Evolutionary conservation across 2,797 vertebrate genomes (phyloP), one percentile per base, ranked within the genome.

Genomic region (Phalloptychus januarius): DNA sequence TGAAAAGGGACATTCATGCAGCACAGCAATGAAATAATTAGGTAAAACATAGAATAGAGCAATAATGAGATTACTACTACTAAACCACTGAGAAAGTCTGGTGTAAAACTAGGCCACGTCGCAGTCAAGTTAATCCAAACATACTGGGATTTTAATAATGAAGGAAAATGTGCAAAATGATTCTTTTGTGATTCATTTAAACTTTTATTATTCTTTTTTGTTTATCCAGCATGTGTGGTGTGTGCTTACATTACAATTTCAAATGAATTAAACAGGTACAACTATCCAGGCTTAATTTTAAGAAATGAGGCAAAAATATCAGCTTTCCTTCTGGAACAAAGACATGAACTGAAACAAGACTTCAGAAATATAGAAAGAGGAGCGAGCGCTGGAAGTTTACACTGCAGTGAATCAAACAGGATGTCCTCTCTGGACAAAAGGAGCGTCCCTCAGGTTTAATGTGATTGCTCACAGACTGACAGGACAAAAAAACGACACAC

Each of bases 391-490:
- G 76, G 61, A 80, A 67, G 81, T 83, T 83, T 81, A 25, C 73
- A 16, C 70, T n/a, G 28, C 7, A 42, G 63, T 28, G 42, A 78
- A 46, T 72, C 42, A 77, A 82, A 86, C 86, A 87, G 85, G 88
- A 86, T 75, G 86, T 81, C 75, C 73, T 74, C 69, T 76, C 58
- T 50, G 33, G 28, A 75, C 85, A 79, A 82, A 87, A 71, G 67
- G 69, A 75, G 81, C 5, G 50, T 82, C 83, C 72, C 65, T 33
- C 74, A 81, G 79, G 45, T 74, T 69, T 69, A 46, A 3, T 20
- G 54, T 42, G 36, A 38, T 33, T 38, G 2, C 36, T 72, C 45
- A 40, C 73, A 82, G 3, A 46, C 81, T 82, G 16, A 1, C 0
- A 5, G 10, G 23, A 56, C 38, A 72, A 80, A 38, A 0, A 11